These are phyloP conservation scores for Neotoxoptera formosana DNA, from an alignment of 1,140 invertebrate species.

Conservation along the genomic window DNA sequence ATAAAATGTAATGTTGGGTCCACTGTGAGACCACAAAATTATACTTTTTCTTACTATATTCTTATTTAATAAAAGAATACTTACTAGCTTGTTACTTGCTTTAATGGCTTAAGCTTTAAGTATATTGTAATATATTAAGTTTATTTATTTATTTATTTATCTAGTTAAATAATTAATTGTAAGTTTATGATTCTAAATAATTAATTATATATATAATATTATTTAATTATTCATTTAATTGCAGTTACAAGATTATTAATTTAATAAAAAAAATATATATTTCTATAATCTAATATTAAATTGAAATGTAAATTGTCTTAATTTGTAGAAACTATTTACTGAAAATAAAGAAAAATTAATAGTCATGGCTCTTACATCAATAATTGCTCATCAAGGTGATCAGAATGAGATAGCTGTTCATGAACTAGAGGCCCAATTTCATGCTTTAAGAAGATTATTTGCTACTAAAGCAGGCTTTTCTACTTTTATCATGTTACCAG, in stretches of 20 bases:
- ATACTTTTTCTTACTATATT: background rate
- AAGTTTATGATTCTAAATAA: background rate
- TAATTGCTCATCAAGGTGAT: slow-evolving; percentile 78
- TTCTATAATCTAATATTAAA: background rate
- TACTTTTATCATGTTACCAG: slow-evolving; percentile 89
- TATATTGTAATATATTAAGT: no score
- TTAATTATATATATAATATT: no score
- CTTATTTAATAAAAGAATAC: background rate
- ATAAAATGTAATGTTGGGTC: background rate
- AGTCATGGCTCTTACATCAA: slow-evolving; percentile 76
- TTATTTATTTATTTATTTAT: background rate
- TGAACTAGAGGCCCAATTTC: slow-evolving; percentile 92
- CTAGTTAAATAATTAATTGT: background rate
- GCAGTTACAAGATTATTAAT: no score
- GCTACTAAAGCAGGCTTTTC: slow-evolving; percentile 98
- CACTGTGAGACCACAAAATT: background rate
- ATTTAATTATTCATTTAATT: background rate
- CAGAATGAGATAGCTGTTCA: slow-evolving; percentile 69
- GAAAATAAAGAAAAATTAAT: slow-evolving; percentile 99
- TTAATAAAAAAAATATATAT: background rate
- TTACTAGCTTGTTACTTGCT: background rate
- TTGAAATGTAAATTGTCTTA: slow-evolving; percentile 11
- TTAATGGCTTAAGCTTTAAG: background rate
- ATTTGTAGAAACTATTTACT: slow-evolving; percentile 86
- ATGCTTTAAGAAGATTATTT: slow-evolving; percentile 89